These are phyloP conservation scores for Malthinus seriepunctatus DNA, from an alignment of 2,888 invertebrate species.

Conservation along the genomic window DNA sequence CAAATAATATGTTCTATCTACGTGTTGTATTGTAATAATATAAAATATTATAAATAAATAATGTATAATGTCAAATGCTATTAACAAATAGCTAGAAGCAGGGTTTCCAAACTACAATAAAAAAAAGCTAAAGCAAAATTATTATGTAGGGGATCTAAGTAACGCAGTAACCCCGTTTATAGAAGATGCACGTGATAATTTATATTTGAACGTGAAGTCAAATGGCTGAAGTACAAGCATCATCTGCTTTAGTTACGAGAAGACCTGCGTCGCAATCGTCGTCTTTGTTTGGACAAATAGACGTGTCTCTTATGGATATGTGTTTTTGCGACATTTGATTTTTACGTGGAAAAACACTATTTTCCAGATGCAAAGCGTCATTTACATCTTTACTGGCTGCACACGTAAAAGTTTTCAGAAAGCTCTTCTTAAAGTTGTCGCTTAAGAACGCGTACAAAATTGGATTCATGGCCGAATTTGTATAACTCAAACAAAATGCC, in stretches of 20 bases:
- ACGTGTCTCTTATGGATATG: constrained; percentile 47
- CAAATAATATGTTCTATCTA: constrained; percentile 2
- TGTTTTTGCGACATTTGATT: constrained; percentile 46
- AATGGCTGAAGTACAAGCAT: constrained; percentile 59
- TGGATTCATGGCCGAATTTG: constrained; percentile 93
- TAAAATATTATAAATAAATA: constrained; percentile 4
- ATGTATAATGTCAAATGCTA: too few species aligned
- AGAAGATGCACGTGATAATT: too few species aligned
- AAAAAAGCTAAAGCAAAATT: too few species aligned
- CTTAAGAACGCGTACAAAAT: constrained; percentile 90
- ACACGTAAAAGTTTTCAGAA: constrained; percentile 90
- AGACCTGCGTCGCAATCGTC: constrained; percentile 59
- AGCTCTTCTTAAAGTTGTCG: constrained; percentile 94
- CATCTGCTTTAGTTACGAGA: constrained; percentile 57
- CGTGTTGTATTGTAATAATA: constrained; percentile 1
- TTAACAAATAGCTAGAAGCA: too few species aligned
- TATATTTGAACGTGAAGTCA: constrained; percentile 59
- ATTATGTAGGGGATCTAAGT: too few species aligned
- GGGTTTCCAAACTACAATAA: too few species aligned
- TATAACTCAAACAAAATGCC: constrained; percentile 83
- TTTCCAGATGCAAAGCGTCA: constrained; percentile 83
- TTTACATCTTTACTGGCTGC: constrained; percentile 85
- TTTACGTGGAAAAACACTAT: constrained; percentile 76
- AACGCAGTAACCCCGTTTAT: too few species aligned
- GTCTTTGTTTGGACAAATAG: constrained; percentile 51